Evolutionary conservation across 2,888 invertebrate species (phyloP).

Genomic region (Drosophila sordidapex): DNA sequence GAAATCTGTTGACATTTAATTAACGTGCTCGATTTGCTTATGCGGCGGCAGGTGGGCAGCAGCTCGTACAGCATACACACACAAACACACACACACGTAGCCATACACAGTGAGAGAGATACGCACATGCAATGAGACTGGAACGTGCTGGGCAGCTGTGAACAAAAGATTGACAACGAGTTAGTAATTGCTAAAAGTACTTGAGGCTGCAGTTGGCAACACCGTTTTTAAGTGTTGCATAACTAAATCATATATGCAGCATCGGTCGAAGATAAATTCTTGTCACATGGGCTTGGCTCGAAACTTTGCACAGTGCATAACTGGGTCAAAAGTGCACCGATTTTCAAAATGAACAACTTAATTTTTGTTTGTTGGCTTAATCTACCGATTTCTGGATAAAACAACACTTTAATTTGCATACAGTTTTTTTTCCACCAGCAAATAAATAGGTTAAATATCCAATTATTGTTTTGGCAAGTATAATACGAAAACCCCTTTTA

Average conservation of each 20-base stretch:
- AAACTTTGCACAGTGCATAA: background rate
- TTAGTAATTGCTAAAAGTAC: conserved; percentile 44
- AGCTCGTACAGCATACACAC: conserved; percentile 21
- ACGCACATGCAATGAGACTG: conserved; percentile 26
- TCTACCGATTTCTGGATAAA: background rate
- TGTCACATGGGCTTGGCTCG: background rate
- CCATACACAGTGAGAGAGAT: conserved; percentile 7
- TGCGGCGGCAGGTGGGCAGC: conserved; percentile 68
- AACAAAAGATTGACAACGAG: conserved; percentile 59
- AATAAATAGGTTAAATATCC: background rate
- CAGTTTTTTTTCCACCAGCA: too few relatives aligned
- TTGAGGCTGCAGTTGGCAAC: conserved; percentile 6
- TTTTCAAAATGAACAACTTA: background rate
- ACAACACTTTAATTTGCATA: background rate
- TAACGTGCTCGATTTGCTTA: conserved; percentile 71
- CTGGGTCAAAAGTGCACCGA: background rate
- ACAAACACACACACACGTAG: conserved; percentile 1
- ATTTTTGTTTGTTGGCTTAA: background rate
- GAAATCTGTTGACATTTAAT: conserved; percentile 76
- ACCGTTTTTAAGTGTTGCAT: background rate
- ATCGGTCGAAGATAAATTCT: background rate
- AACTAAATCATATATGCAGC: background rate
- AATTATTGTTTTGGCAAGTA: background rate
- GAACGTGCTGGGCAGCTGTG: conserved; percentile 59
- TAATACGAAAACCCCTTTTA: background rate